Evolutionary conservation across 2,888 invertebrate genomes (phyloP).

Genomic region (Trichogramma evanescens): DNA sequence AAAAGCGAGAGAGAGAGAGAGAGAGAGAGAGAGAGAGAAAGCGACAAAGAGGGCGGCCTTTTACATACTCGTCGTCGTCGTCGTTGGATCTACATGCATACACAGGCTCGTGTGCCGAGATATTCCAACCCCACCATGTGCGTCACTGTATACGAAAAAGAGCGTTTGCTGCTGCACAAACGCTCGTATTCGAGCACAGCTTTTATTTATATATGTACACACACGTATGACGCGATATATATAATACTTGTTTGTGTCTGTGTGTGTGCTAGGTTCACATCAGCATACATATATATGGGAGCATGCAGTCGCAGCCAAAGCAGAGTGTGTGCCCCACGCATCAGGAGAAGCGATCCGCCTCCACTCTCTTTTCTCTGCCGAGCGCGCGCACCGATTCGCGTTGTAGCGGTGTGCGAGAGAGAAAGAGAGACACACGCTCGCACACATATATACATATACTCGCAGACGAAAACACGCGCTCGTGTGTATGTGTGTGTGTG

Average conservation of each 20-base stretch:
- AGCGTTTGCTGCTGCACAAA: too few species aligned
- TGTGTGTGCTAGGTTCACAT: too few species aligned
- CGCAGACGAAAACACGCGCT: not conserved
- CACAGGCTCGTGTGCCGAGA: not conserved
- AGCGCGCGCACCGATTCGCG: slow-evolving; percentile 6
- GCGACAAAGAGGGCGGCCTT: slow-evolving; percentile 15
- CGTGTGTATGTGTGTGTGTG: slow-evolving; percentile 10
- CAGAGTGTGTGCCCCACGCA: too few species aligned
- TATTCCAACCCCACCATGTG: not conserved
- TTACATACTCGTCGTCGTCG: slow-evolving; percentile 6
- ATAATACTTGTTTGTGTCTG: too few species aligned
- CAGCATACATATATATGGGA: too few species aligned
- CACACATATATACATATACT: not conserved
- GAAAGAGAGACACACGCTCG: slow-evolving; percentile 6
- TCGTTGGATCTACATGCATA: slow-evolving; percentile 13
- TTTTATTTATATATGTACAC: too few species aligned
- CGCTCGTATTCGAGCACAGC: too few species aligned
- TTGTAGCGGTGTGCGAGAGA: slow-evolving; percentile 8
- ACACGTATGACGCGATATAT: too few species aligned
- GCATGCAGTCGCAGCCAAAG: too few species aligned
- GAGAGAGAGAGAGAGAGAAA: slow-evolving; percentile 17
- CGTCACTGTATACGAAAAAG: too few species aligned
- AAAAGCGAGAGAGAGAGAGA: slow-evolving; percentile 14
- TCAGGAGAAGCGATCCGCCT: too few species aligned
- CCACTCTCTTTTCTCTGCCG: too few species aligned